phyloP scores from a whole-genome alignment of 2,797 vertebrate genomes.

The Mallotus villosus region DNA sequence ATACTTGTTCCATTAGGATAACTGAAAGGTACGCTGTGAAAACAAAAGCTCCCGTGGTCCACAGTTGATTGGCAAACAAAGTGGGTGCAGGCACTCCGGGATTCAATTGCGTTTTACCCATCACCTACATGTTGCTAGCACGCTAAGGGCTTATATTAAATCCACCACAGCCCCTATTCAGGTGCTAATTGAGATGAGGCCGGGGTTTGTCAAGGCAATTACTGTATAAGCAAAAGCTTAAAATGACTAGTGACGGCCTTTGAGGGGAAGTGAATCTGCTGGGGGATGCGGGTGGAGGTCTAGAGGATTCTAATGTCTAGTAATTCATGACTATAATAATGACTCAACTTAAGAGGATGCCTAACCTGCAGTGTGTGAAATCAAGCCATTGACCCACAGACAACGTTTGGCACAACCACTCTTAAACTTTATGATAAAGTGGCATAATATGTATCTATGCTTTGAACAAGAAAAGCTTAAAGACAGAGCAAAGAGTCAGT shows the following conservation, averaged over 20 bases:
- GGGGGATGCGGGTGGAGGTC: conserved; percentile 68
- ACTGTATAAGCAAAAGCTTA: conserved; percentile 86
- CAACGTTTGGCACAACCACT: no score
- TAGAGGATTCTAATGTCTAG: no score
- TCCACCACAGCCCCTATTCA: conserved; percentile 84
- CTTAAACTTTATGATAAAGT: no score
- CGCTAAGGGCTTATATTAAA: conserved; percentile 90
- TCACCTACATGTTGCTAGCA: conserved; percentile 70
- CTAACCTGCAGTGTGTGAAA: no score
- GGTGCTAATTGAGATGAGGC: conserved; percentile 95
- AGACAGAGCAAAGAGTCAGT: background rate
- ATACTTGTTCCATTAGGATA: conserved; percentile 58
- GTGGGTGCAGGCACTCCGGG: conserved; percentile 56
- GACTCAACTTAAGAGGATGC: no score
- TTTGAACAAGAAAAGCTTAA: no score
- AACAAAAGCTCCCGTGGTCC: conserved; percentile 50
- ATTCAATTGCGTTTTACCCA: conserved; percentile 64
- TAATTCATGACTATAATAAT: no score
- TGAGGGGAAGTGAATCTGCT: conserved; percentile 84
- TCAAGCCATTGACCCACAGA: no score
- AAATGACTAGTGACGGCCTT: conserved; percentile 92
- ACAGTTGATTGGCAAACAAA: conserved; percentile 59
- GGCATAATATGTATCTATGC: background rate
- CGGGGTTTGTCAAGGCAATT: conserved; percentile 95
- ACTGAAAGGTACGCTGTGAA: conserved; percentile 56